phyloP scores from a whole-genome alignment of 2,797 vertebrate species.

The Cossypha dichroa region DNA sequence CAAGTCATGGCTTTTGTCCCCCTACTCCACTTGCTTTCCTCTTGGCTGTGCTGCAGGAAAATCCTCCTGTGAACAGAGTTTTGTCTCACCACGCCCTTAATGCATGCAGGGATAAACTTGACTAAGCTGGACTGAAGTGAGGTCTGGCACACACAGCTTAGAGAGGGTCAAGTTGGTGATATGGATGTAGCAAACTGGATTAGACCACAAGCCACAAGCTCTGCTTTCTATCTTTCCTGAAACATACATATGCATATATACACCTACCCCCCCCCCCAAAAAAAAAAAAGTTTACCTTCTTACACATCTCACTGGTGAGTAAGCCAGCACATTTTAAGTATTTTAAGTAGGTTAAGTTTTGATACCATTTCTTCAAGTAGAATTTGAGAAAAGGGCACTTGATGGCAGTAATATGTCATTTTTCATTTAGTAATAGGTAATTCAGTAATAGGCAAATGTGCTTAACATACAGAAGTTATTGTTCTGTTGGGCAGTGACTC shows the following conservation, averaged over 20 bases:
- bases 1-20: background rate
- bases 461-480: background rate
- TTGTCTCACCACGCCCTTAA: background rate
- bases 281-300: background rate
- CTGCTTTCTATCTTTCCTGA: background rate
- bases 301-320: background rate
- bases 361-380: background rate
- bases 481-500: background rate
- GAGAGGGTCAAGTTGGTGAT: background rate
- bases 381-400: background rate
- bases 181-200: background rate
- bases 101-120: background rate
- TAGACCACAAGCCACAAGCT: background rate
- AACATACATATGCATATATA: fast-evolving
- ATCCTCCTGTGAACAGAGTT: background rate
- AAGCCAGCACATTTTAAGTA: background rate
- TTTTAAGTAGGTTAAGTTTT: background rate
- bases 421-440: background rate
- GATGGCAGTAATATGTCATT: background rate
- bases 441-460: background rate
- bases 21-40: fast-evolving
- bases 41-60: background rate
- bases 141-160: background rate
- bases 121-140: background rate
- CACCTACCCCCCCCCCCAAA: fast-evolving